phyloP scores from a whole-genome alignment of 2,888 invertebrate genomes.

The Lucinisca nassula region DNA sequence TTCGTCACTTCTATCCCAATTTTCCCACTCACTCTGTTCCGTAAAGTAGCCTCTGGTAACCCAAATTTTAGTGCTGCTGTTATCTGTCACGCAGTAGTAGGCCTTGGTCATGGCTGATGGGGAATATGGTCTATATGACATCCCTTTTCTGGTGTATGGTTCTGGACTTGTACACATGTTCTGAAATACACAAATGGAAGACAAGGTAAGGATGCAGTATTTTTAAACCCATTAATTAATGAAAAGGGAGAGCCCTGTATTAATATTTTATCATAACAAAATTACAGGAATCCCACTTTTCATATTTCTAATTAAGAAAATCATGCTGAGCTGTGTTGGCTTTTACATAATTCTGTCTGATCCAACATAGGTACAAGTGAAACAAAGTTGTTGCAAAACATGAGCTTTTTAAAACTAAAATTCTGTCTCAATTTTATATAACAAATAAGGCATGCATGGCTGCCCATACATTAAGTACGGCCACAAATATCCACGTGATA shows the following conservation, averaged over 20 bases:
- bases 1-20: neutral
- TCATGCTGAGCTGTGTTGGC: neutral
- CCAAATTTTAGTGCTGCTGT: neutral
- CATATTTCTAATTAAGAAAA: neutral
- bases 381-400: neutral
- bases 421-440: neutral
- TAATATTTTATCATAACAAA: too few relatives aligned
- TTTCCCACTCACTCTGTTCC: neutral
- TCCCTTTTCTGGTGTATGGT: neutral
- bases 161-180: neutral
- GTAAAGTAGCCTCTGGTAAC: neutral
- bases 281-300: neutral
- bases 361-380: neutral
- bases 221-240: neutral
- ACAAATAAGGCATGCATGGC: neutral
- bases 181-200: neutral
- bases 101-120: conserved; percentile 1
- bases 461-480: neutral
- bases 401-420: neutral
- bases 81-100: neutral
- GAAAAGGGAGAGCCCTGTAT: neutral
- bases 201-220: neutral
- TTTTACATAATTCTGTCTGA: neutral
- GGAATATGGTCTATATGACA: conserved; percentile 1
- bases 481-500: neutral